Evolutionary conservation across 2,888 invertebrate genomes (phyloP).

Genomic region (Netelia melanura): DNA sequence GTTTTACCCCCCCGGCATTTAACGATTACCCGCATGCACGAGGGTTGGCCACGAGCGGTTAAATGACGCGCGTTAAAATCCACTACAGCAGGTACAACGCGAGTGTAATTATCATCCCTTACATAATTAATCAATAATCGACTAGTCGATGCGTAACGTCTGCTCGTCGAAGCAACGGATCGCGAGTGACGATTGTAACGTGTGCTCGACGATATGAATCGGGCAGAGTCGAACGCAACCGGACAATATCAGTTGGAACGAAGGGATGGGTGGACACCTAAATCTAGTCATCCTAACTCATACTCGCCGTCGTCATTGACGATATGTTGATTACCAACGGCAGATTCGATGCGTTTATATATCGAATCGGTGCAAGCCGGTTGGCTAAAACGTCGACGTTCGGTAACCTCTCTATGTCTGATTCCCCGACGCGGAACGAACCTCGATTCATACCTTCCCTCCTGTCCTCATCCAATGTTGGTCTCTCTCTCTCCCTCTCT

Average conservation of each 20-base stretch:
- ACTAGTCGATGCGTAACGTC: conserved; percentile 82
- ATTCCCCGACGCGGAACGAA: conserved; percentile 58
- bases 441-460: conserved; percentile 34
- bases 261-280: conserved; percentile 27
- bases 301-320: conserved; percentile 53
- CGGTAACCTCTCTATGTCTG: conserved; percentile 37
- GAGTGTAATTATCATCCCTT: conserved; percentile 82
- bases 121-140: conserved; percentile 83
- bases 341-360: conserved; percentile 22
- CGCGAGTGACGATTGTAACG: conserved; percentile 41
- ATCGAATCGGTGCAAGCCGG: conserved; percentile 47
- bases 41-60: conserved; percentile 52
- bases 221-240: conserved; percentile 8
- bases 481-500: conserved; percentile 5
- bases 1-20: background rate
- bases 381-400: conserved; percentile 48
- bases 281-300: conserved; percentile 59
- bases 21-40: conserved; percentile 1
- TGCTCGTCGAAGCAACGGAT: conserved; percentile 72
- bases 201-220: conserved; percentile 44
- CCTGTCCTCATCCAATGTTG: too few relatives aligned
- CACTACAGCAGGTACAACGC: conserved; percentile 77
- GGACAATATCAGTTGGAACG: conserved; percentile 35
- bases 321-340: conserved; percentile 60
- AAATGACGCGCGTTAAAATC: conserved; percentile 76